Evolutionary conservation across 2,113 vertebrate species (phyloP), one percentile per base, ranked within the genome.

Genomic region (Nyctibius bracteatus): DNA sequence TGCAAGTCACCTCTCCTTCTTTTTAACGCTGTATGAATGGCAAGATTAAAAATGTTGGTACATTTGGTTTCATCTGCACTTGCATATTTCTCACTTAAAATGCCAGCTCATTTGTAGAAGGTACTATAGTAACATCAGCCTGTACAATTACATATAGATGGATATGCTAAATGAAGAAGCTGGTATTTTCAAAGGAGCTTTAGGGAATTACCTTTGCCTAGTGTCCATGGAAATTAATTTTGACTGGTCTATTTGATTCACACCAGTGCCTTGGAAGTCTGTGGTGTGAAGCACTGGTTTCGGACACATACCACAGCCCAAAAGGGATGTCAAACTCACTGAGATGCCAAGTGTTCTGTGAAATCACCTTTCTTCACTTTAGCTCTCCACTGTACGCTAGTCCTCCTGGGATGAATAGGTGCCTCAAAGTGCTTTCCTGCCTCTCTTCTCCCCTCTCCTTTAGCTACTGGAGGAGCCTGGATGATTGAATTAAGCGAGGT

Each of bases 241-340:
- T 81, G 25, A 49, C 41, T 24, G 9, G 8, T 71, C 37, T 63
- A 12, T 37, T 79, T 72, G 44, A n/a, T 65, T 77, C 31, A 44
- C 22, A 35, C 28, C 43, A 54, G 33, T 20, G 19, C 6, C 47
- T 82, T 61, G 74, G 44, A 94, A 65, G 12, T 23, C 51, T 58
- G 54, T 17, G 52, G 33, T 0, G 0, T 16, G 46, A 85, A 89
- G 52, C 47, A 61, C 37, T 58, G 20, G 6, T 57, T 35, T 41
- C 47, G 61, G 70, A 44, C 5, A 49, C 12, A 20, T 0, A 2
- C 15, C 0, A 0, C 39, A n/a, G 28, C 41, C 41, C 3, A 1
- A 67, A 81, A 74, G 13, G 23, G 35, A 39, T 54, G 46, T 39
- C 46, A 68, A 51, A 35, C 30, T 25, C 21, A 18, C 4, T 17